Evolutionary conservation across 2,888 invertebrate species (phyloP).

Genomic region (Xestobium rufovillosum): DNA sequence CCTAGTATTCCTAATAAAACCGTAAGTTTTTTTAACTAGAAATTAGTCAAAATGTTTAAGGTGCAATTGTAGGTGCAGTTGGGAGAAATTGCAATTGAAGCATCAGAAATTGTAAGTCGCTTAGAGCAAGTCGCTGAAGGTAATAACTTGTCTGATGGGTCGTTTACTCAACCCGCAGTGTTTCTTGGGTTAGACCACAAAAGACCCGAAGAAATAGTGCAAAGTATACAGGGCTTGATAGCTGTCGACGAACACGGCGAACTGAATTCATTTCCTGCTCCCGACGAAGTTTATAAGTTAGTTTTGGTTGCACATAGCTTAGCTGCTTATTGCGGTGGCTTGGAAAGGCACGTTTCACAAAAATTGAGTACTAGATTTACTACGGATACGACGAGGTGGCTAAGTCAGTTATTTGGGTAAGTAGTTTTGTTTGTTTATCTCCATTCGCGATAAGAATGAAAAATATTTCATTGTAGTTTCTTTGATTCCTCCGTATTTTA

Average conservation of each 20-base stretch:
- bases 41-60: constrained; percentile 12
- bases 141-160: constrained; percentile 28
- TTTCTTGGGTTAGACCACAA: constrained; percentile 41
- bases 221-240: constrained; percentile 52
- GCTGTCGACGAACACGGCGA: constrained; percentile 58
- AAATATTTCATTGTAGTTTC: constrained; percentile 51
- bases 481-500: constrained; percentile 77
- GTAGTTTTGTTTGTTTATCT: constrained; percentile 17
- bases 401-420: constrained; percentile 78
- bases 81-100: constrained; percentile 43
- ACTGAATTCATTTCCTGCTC: constrained; percentile 50
- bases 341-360: constrained; percentile 71
- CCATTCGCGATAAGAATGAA: background rate
- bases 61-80: constrained; percentile 32
- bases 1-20: constrained; percentile 20
- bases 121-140: constrained; percentile 42
- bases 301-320: constrained; percentile 82
- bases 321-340: constrained; percentile 76
- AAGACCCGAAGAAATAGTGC: constrained; percentile 51
- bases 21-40: constrained; percentile 21
- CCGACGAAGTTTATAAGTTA: constrained; percentile 56
- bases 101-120: constrained; percentile 42
- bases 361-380: constrained; percentile 74
- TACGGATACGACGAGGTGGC: constrained; percentile 81
- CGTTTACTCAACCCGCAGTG: constrained; percentile 35